phyloP scores from a whole-genome alignment of 35 echinoderm and acorn worm species.

The Ophiothrix spiculata region DNA sequence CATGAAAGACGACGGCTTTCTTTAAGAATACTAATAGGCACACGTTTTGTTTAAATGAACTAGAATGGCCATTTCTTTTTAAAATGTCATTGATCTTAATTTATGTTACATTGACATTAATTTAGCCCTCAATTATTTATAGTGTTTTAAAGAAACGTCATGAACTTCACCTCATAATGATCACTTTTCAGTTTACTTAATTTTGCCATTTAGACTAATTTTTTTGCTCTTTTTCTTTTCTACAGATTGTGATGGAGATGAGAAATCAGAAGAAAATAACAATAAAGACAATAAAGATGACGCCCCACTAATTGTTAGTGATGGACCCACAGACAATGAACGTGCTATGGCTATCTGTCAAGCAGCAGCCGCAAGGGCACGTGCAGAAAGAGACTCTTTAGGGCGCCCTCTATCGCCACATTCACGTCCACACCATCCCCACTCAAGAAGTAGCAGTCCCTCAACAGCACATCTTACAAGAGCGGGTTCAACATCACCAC shows the following conservation, averaged over 20 bases:
- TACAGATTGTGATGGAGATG: slow-evolving; percentile 19
- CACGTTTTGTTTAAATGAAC: too few species aligned
- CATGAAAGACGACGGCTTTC: too few species aligned
- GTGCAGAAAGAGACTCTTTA: slow-evolving; percentile 19
- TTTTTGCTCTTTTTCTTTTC: background rate
- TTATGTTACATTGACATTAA: too few species aligned
- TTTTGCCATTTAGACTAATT: background rate
- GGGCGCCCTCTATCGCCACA: background rate
- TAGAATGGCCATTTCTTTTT: too few species aligned
- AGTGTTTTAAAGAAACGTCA: too few species aligned
- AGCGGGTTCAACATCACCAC: background rate
- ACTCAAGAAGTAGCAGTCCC: background rate
- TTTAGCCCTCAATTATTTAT: too few species aligned
- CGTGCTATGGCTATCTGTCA: background rate
- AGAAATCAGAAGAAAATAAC: slow-evolving; percentile 25
- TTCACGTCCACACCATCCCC: background rate
- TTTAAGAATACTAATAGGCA: too few species aligned
- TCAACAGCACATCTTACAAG: background rate
- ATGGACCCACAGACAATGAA: slow-evolving; percentile 3
- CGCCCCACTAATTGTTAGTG: background rate
- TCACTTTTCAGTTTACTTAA: too few species aligned
- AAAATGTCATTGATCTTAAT: too few species aligned
- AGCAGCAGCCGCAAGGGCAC: background rate
- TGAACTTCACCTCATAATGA: too few species aligned
- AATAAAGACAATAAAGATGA: slow-evolving; percentile 32